Base-by-base conservation (phyloP, 2,113 vertebrate genomes). In the Scomber scombrus region DNA sequence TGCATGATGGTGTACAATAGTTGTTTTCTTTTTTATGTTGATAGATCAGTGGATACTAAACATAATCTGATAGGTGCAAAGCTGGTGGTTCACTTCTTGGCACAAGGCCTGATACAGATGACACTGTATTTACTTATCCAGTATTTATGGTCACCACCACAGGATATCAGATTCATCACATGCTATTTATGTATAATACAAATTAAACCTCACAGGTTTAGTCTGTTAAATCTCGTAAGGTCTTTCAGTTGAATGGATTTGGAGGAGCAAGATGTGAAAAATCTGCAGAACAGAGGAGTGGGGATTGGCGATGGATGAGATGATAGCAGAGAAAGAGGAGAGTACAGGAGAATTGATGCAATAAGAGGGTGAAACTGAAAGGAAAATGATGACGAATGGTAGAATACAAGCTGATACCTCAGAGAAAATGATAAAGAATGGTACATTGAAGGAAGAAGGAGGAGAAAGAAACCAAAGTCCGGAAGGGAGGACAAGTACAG, bases 371-470 rank as follows among this genome's bases (percentile, higher is more conserved):
- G 9, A 71, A 89, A 62, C 23, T 60, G 46, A 64, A 66, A 75
- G 43, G n/a, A 45, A 80, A 74, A 85, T 56, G 31, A 78, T 85
- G 89, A 90, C 50, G 18, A 80, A 90, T 86, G 67, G 40, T 40
- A 31, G 60, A 87, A 52, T 52, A 49, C 56, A 46, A 81, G 67
- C 74, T 18, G 81, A 88, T 78, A 75, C 75, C 26, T 68, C 67
- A 1, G 60, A 75, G 77, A 75, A 86, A 85, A 88, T 47, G 52
- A 87, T 85, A 83, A 88, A 85, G 78, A 82, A 88, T 71, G 75
- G 51, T 31, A 21, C 52, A 65, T 23, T 8, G 45, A 40, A 70
- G 69, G 75, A 43, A 1, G 40, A 67, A 75, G 71, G 60, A 70
- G 78, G 80, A 82, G 82, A 84, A 43, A 40, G 73, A 84, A 69